These are phyloP conservation scores for Drosophila grimshawi DNA, from an alignment of 1,140 invertebrate genomes.

Conservation along the genomic window DNA sequence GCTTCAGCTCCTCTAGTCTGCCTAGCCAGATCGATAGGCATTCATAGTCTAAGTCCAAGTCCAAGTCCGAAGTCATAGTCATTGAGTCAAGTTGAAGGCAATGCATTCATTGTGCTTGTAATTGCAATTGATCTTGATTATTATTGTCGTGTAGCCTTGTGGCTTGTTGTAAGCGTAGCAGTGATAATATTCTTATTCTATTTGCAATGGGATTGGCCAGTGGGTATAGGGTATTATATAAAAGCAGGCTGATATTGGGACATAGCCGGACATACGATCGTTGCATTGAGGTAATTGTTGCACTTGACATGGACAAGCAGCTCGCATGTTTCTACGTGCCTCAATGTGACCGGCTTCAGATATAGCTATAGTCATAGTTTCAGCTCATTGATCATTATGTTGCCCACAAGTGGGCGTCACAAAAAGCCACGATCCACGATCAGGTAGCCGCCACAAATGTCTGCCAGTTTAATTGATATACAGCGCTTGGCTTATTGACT, in stretches of 20 bases:
- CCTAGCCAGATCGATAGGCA: conserved; percentile 58
- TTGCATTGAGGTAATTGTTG: conserved; percentile 65
- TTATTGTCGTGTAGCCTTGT: conserved; percentile 57
- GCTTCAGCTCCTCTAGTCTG: conserved; percentile 25
- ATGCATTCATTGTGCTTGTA: conserved; percentile 83
- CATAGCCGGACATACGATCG: conserved; percentile 44
- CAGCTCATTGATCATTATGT: conserved; percentile 56
- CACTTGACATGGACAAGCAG: conserved; percentile 57
- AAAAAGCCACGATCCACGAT: conserved; percentile 46
- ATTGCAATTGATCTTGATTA: conserved; percentile 84
- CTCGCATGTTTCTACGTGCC: conserved; percentile 57
- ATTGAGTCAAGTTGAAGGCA: conserved; percentile 65
- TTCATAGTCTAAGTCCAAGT: conserved; percentile 25
- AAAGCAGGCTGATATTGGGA: conserved; percentile 5
- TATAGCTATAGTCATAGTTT: conserved; percentile 4
- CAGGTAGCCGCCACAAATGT: conserved; percentile 48
- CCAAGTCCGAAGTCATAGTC: conserved; percentile 43
- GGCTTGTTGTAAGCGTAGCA: conserved; percentile 28
- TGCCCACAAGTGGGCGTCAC: conserved; percentile 58
- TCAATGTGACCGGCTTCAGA: conserved; percentile 45
- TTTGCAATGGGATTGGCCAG: conserved; percentile 61
- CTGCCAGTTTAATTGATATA: conserved; percentile 82
- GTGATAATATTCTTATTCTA: conserved; percentile 79
- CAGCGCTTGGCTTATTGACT: conserved; percentile 67
- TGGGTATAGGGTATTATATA: conserved; percentile 35